phyloP scores from a whole-genome alignment of 2,113 vertebrate species.

The Oreocharis arfaki region DNA sequence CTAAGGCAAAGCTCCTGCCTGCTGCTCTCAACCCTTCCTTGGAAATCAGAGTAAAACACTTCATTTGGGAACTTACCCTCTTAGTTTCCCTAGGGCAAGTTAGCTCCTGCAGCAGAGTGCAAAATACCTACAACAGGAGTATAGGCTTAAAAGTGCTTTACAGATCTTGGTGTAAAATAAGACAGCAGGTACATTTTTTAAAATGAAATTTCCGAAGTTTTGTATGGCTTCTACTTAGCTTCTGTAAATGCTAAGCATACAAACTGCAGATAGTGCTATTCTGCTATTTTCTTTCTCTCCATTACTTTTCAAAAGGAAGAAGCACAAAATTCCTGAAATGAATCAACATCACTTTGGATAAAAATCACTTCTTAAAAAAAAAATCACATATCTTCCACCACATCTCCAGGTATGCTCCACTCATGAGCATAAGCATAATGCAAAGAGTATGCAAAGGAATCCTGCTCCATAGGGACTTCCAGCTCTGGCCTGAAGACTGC shows the following conservation, averaged over 20 bases:
- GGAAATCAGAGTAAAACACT: not conserved
- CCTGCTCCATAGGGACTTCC: not conserved
- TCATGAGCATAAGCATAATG: not conserved
- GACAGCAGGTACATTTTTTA: not conserved
- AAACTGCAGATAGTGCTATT: not conserved
- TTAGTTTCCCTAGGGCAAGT: not conserved
- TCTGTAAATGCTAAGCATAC: not conserved
- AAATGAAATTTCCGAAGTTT: not conserved
- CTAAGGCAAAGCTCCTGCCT: not conserved
- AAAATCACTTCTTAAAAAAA: not conserved
- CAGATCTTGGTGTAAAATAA: not conserved
- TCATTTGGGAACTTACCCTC: not conserved
- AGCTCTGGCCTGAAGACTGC: not conserved
- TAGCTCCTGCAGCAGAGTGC: not conserved
- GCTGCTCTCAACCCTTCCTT: not conserved
- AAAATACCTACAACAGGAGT: not conserved
- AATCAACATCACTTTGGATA: not conserved
- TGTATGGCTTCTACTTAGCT: not conserved
- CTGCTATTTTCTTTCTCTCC: not conserved
- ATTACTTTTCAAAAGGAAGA: not conserved
- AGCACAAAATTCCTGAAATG: not conserved
- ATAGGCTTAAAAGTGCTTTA: not conserved
- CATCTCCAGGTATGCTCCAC: not conserved
- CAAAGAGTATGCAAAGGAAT: not conserved
- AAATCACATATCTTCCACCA: not conserved